Percentiles rank a stretch among this genome's conserved stretches.
These are phyloP conservation scores for Oryzias melastigma DNA, from an alignment of 2,113 vertebrate species.

Conservation along the genomic window DNA sequence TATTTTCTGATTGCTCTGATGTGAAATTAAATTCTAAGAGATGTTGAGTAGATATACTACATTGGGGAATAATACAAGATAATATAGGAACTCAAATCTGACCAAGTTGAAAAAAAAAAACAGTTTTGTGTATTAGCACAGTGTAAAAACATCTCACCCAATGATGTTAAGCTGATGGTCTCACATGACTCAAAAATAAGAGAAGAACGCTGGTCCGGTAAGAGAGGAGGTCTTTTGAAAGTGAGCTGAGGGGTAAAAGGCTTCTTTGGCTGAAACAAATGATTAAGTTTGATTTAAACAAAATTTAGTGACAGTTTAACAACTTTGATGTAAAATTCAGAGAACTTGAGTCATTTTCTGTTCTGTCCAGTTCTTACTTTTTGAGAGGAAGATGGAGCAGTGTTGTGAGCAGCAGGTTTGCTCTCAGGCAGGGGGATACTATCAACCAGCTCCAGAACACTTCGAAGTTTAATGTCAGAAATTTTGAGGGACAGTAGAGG, in stretches of 20 bases:
- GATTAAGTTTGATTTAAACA: background rate
- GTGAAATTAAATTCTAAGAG: too few relatives aligned
- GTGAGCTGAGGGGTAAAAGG: conserved; percentile 81
- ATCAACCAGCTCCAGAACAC: conserved; percentile 85
- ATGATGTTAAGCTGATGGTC: conserved; percentile 66
- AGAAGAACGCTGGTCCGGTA: conserved; percentile 82
- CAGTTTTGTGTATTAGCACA: background rate
- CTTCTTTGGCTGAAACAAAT: conserved; percentile 71
- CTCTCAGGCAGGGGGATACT: conserved; percentile 91
- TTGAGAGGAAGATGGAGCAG: conserved; percentile 54
- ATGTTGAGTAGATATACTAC: too few relatives aligned
- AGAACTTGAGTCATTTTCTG: background rate
- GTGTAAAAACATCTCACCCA: conserved; percentile 70
- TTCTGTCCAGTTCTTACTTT: conserved; percentile 71
- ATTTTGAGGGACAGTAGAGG: conserved; percentile 89
- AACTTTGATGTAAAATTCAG: too few relatives aligned
- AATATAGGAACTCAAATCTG: too few relatives aligned
- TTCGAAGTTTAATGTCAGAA: conserved; percentile 89
- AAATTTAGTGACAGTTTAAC: background rate
- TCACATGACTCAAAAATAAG: conserved; percentile 84
- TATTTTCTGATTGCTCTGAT: too few relatives aligned
- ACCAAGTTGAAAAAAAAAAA: background rate
- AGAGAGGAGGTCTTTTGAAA: conserved; percentile 70
- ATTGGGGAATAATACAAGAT: too few relatives aligned
- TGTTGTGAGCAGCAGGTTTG: conserved; percentile 55